Base-by-base conservation (phyloP, 2,113 vertebrate species). In the Numida meleagris region DNA sequence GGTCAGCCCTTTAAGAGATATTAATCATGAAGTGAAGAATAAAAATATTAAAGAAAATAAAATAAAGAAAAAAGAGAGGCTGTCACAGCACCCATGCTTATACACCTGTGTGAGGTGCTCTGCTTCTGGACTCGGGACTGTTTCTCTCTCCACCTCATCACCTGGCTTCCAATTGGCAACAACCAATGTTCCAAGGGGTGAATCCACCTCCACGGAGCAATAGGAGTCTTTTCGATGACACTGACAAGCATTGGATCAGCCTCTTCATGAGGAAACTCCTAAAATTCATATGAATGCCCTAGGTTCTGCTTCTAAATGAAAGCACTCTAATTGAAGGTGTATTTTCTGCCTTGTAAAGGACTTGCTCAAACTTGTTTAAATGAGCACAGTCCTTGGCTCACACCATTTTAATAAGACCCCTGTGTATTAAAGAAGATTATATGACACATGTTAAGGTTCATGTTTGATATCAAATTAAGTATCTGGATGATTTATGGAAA, bases 381-480 rank as follows among this genome's bases (percentile, higher is more conserved):
- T 94, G 88, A 87, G 38, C 92, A 81, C 87, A 94, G 93, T 94
- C 94, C 97, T 98, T 97, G 97, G 97, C 97, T 98, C 93, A 93
- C 97, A 95, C 86, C 82, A 78, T 94, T 96, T 97, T 98, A 98
- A 98, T 98, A 97, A 98, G 96, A 92, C 96, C 94, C 97, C 81
- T 75, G 97, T 97, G 97, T 95, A 97, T 97, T 97, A 97, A 97
- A 95, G 61, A 82, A 97, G 96, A 98, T 98, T 97, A 97, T 94
- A 95, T 98, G 97, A 98, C 96, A 97, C 90, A 96, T 97, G 95
- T 96, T 97, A 96, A 96, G 94, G 96, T 97, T 97, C 95, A 97
- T 88, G 96, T 98, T 92, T 98, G 96, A 98, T 98, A 98, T 98
- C 96, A 97, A 98, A 98, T 98, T 97, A 98, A 98, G 94, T 94